phyloP scores from a whole-genome alignment of 2,888 invertebrate genomes.

The Rugalucina vietnamica region DNA sequence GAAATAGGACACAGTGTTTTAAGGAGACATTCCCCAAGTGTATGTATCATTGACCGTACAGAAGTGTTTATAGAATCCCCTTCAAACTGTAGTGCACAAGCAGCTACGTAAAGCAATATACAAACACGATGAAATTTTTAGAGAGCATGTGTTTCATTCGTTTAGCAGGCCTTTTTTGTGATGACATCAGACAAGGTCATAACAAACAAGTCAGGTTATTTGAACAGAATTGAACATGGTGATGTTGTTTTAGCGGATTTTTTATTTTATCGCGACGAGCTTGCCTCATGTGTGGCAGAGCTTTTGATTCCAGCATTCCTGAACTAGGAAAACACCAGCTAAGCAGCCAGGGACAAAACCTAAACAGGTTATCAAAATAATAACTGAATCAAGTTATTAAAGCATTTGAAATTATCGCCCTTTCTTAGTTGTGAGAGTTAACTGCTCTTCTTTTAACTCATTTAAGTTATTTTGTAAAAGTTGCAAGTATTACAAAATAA shows the following conservation, averaged over 20 bases:
- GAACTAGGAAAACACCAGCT: no score
- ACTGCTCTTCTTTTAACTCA: no score
- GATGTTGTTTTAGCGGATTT: conserved; percentile 45
- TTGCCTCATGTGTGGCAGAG: background rate
- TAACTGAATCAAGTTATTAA: no score
- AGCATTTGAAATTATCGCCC: no score
- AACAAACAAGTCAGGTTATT: no score
- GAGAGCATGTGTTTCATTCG: conserved; percentile 36
- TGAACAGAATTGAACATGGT: conserved; percentile 29
- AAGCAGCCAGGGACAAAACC: no score
- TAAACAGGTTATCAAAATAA: no score
- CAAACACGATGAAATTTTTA: conserved; percentile 38
- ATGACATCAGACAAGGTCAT: conserved; percentile 37
- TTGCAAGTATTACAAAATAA: no score
- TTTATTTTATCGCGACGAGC: conserved; percentile 29
- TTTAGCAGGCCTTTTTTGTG: conserved; percentile 35
- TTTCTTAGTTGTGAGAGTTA: no score
- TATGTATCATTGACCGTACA: conserved; percentile 38
- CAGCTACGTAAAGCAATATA: conserved; percentile 35
- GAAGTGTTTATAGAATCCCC: conserved; percentile 39
- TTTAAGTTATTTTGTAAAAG: no score
- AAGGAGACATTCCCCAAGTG: conserved; percentile 14
- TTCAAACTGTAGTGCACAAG: conserved; percentile 26
- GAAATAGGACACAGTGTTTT: conserved; percentile 25
- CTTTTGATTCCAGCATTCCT: conserved; percentile 38